These are phyloP conservation scores for Coelinius sp. DNA, from an alignment of 2,888 invertebrate genomes.

Conservation along the genomic window DNA sequence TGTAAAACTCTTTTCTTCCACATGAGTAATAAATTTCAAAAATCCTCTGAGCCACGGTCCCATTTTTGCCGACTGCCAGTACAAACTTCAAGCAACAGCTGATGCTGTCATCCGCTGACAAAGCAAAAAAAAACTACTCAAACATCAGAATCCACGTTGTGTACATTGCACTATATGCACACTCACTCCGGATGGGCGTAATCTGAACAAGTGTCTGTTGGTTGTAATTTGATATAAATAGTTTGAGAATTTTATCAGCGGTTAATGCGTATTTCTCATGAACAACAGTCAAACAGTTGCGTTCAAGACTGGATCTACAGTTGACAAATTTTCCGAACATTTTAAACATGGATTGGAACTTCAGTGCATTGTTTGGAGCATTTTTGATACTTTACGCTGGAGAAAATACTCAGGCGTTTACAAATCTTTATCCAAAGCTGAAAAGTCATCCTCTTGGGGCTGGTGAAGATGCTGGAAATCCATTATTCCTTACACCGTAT, in stretches of 20 bases:
- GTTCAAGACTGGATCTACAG: neutral
- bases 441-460: slow-evolving; percentile 51
- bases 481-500: slow-evolving; percentile 83
- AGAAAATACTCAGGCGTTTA: slow-evolving; percentile 38
- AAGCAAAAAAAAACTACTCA: neutral
- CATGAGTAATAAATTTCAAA: too few species aligned
- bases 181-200: neutral
- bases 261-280: neutral
- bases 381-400: slow-evolving; percentile 22
- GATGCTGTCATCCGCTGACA: neutral
- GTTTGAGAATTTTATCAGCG: neutral
- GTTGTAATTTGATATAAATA: neutral
- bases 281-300: neutral
- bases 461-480: slow-evolving; percentile 72
- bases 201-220: neutral
- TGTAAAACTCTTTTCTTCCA: too few species aligned
- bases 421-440: slow-evolving; percentile 60
- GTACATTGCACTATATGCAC: neutral
- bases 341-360: neutral
- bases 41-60: too few species aligned
- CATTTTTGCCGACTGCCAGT: neutral
- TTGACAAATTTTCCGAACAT: neutral
- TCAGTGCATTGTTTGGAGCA: neutral
- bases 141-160: neutral
- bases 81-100: neutral